Evolutionary conservation across 2,113 vertebrate species (phyloP), one percentile per base, ranked within the genome.

Genomic region (Phaetusa simplex): DNA sequence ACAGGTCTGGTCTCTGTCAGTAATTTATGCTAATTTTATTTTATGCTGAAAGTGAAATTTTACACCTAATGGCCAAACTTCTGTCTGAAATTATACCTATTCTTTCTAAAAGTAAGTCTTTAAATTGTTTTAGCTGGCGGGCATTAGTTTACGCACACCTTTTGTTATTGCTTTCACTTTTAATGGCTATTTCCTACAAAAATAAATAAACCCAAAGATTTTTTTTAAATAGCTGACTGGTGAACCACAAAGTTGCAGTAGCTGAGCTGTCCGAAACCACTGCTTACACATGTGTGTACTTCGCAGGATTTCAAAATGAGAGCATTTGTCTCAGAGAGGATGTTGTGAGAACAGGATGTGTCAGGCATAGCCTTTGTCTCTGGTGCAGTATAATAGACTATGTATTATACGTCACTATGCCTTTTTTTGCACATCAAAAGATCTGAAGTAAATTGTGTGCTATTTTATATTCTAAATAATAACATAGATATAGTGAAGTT

Each of bases 401-500:
- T 7, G 11, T 34, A 8, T 36, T 22, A 8, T 2, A 42, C 0
- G 0, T 49, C 32, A 24, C 11, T 38, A 2, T 43, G 32, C 6
- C 4, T 29, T n/a, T 20, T 32, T 52, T 50, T 65, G 3, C 38
- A 42, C 4, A 27, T 29, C 18, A 13, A 11, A 70, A 86, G 13
- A 71, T 9, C 5, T 0, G 3, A 52, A 85, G 47, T 59, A 58
- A 80, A 47, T 14, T 12, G 17, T 32, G 7, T 65, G n/a, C 34
- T 78, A 18, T 74, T 56, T 78, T n/a, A 21, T 55, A 53, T 67
- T 56, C 58, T 43, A 21, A 59, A 61, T 47, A 10, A 15, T 19
- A 30, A 49, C 23, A 62, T 7, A 58, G 8, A 45, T 9, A n/a
- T 9, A 62, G 8, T 19, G 38, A 86, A 72, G n/a, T 27, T 66